Conservation (phyloP, 2,113 vertebrate genomes). For the Phoenicopterus ruber region DNA sequence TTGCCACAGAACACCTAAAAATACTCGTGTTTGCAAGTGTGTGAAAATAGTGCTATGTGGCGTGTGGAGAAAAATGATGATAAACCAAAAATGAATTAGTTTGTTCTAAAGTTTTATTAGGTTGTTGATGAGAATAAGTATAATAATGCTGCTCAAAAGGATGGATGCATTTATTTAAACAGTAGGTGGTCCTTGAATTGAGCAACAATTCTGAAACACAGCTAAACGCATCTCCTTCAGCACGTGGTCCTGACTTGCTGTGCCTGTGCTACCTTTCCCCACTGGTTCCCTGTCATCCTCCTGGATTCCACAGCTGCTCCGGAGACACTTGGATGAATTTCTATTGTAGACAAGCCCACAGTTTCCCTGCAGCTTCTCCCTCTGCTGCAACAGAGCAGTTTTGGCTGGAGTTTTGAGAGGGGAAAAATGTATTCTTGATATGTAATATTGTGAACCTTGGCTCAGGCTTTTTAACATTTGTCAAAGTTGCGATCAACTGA, state of each 20-base stretch:
- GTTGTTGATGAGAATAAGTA: not conserved
- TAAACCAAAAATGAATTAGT: not conserved
- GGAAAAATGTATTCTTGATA: not conserved
- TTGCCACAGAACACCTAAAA: not conserved
- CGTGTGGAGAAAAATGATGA: not conserved
- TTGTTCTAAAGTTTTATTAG: not conserved
- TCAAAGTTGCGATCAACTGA: not conserved
- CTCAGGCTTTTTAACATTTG: not conserved
- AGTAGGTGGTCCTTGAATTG: not conserved
- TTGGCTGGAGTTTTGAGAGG: not conserved
- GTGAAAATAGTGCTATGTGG: not conserved
- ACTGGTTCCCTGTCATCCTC: not conserved
- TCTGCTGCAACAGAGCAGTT: not conserved
- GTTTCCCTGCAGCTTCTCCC: not conserved
- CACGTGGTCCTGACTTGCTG: not conserved
- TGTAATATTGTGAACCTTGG: not conserved
- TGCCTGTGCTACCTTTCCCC: not conserved
- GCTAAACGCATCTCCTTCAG: not conserved
- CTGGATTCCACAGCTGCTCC: not conserved
- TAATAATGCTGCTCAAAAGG: not conserved
- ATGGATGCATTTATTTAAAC: not conserved
- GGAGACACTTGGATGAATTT: not conserved
- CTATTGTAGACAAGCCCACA: rapidly evolving
- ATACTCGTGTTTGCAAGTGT: not conserved
- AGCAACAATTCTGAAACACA: not conserved